Evolutionary conservation across 2,113 vertebrate genomes (phyloP), one percentile per base, ranked within the genome.

Genomic region (Datnioides undecimradiatus): DNA sequence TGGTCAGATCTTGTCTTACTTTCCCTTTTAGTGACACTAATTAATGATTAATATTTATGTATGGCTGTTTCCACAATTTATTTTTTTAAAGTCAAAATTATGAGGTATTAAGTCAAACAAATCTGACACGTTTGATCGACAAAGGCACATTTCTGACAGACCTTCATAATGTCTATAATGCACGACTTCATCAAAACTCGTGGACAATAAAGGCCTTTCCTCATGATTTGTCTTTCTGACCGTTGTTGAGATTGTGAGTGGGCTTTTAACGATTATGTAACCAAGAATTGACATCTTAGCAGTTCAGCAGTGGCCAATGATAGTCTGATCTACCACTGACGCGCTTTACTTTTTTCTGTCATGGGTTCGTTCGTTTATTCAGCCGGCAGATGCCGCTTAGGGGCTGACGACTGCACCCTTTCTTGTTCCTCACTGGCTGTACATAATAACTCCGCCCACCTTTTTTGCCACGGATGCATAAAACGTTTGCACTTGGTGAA

Each of bases 381-480:
- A 0, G 0, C 49, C 21, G 1, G 2, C 2, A 29, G 0, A 33
- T 0, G 1, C 69, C 58, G 72, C 5, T 52, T 19, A 2, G 31
- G 2, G 4, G 29, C 16, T n/a, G n/a, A n/a, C n/a, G n/a, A 8
- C 38, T 45, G 13, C 16, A 11, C 14, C 2, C 29, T 4, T 2
- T 14, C 1, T 16, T 1, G 10, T 1, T 55, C 10, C 3, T 0
- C 6, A 17, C 29, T 5, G 0, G 1, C 4, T 14, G 8, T 0
- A 1, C 6, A n/a, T 0, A 13, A 11, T 0, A 59, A 21, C 69
- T 12, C 87, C 90, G 71, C 90, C 73, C 87, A 25, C 8, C 23
- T 23, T 2, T n/a, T 29, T n/a, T 13, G n/a, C 0, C 6, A 0
- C 0, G 4, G 31, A 5, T 3, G 13, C 3, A 0, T 3, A 73